Evolutionary conservation across 2,888 invertebrate genomes (phyloP).

Genomic region (Tetragnatha montana): DNA sequence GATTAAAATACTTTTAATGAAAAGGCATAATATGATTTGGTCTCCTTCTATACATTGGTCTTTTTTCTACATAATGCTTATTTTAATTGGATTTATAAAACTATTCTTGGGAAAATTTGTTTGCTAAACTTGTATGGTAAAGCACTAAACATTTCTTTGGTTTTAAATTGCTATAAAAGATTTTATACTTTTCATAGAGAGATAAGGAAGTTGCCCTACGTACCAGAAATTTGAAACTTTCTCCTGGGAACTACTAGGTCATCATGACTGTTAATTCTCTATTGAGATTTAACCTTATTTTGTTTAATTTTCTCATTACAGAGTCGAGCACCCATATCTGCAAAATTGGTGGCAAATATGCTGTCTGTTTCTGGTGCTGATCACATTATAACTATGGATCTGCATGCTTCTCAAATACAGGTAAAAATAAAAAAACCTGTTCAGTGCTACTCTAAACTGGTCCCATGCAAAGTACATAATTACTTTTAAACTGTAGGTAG

Average conservation of each 20-base stretch:
- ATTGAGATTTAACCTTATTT: neutral
- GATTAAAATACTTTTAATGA: neutral
- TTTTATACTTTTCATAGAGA: neutral
- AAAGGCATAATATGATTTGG: neutral
- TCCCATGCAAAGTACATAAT: neutral
- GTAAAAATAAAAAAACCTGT: conserved; percentile 69
- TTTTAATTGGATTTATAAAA: neutral
- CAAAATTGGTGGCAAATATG: conserved; percentile 96
- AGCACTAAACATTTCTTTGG: neutral
- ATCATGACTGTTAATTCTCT: no score
- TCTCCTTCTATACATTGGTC: neutral
- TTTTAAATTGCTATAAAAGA: neutral
- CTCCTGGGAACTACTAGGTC: no score
- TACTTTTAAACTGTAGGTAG: neutral
- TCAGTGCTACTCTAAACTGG: no score
- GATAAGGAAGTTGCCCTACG: no score
- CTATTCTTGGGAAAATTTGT: neutral
- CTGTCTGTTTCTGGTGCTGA: conserved; percentile 95
- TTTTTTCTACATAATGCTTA: neutral
- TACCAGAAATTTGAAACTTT: no score
- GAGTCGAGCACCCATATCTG: conserved; percentile 95
- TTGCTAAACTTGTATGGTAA: neutral
- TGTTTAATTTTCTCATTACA: conserved; percentile 76
- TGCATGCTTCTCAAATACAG: conserved; percentile 97
- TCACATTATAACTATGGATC: conserved; percentile 98